Base-by-base conservation (phyloP, 2,888 invertebrate genomes). In the Polydrusus cervinus region DNA sequence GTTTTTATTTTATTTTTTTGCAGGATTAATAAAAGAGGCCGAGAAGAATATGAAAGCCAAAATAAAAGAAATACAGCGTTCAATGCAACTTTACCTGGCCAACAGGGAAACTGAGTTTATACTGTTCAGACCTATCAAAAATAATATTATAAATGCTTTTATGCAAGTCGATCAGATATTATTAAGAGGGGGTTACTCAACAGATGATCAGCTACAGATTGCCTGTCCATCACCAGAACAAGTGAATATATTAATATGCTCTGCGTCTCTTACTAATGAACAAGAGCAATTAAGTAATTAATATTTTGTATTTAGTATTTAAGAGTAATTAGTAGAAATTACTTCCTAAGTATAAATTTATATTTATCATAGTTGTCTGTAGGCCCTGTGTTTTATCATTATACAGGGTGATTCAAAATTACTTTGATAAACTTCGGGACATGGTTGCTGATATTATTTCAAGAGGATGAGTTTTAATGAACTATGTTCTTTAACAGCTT, bases 31-130 rank as follows among this genome's bases (percentile, higher is more conserved):
- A 18, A 91, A 92, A 76, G 95, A 95, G 81, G 92, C 94, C 0
- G 93, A 96, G 84, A 91, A 93, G 74, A 89, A 92, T 57, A 93
- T 98, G 71, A 96, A 95, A 86, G 89, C 91, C 0, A 93, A 93
- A 80, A 89, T 98, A 43, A 94, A 97, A 0, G 89, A 90, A 7
- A 88, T 98, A 14, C 96, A 97, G 84, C 90, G 94, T 5, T 94
- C 95, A 13, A 97, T 99, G 97, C 94, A 96, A 79, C 90, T 99
- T 0, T 99, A 99, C 87, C 89, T 99, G 68, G 96, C 98, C 13
- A 99, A 98, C 86, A 92, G 94, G 80, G 99, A 99, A 86, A 99
- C 99, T 0, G 99, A 99, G 87, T 96, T 97, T 82, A 98, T 99
- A 82, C 90, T 99, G 10, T 97, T 99, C 83, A 91, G 97, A 71